Conservation (phyloP, 2,113 vertebrate species). For the Spheniscus mendiculus region DNA sequence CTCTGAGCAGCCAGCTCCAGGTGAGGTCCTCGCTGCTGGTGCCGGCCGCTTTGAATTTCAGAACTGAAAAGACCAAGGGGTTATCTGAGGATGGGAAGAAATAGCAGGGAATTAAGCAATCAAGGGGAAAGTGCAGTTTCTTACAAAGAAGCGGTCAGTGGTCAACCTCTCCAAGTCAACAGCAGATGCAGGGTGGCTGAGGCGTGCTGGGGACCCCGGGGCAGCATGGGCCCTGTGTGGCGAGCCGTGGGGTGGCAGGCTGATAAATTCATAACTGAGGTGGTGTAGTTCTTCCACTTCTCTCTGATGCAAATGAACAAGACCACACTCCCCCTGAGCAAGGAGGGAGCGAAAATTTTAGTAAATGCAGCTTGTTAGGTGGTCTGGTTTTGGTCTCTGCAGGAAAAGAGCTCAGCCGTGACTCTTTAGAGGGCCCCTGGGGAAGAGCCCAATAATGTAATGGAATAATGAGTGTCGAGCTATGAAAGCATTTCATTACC, state of each 20-base stretch:
- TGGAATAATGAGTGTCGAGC: conserved; percentile 47
- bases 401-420: conserved; percentile 28
- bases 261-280: not conserved
- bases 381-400: conserved; percentile 35
- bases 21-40: not conserved
- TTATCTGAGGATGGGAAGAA: not conserved
- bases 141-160: not conserved
- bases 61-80: not conserved
- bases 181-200: not conserved
- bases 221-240: not conserved
- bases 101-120: not conserved
- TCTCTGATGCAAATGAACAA: not conserved
- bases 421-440: conserved; percentile 33
- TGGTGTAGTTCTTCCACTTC: not conserved
- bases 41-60: not conserved
- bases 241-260: not conserved
- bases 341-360: not conserved
- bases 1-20: not conserved
- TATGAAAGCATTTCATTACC: conserved; percentile 50
- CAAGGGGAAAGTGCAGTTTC: not conserved
- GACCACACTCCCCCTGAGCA: not conserved
- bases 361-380: conserved; percentile 35
- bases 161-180: not conserved
- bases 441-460: conserved; percentile 16
- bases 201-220: not conserved